Evolutionary conservation across 2,888 invertebrate genomes (phyloP).

Genomic region (Physocephala rufipes): DNA sequence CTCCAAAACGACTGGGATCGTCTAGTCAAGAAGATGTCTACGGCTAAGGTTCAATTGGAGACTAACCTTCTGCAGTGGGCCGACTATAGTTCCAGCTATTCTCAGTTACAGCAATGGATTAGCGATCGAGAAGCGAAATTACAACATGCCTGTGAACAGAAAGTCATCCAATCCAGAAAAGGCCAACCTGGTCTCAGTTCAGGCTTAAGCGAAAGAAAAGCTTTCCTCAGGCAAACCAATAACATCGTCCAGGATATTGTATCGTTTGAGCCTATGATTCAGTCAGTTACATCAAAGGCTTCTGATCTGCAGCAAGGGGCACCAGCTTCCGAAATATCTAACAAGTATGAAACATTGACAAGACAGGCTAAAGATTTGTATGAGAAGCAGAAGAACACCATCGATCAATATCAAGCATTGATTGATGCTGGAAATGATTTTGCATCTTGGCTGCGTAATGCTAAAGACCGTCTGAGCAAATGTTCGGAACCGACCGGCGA

Average conservation of each 20-base stretch:
- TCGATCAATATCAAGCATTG: constrained; percentile 90
- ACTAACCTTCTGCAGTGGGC: constrained; percentile 94
- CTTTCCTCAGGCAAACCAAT: constrained; percentile 88
- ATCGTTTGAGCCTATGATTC: constrained; percentile 96
- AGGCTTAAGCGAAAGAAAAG: constrained; percentile 84
- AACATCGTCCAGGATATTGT: constrained; percentile 96
- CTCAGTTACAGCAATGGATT: constrained; percentile 93
- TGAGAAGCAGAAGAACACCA: constrained; percentile 87
- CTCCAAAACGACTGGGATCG: constrained; percentile 93
- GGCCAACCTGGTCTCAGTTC: constrained; percentile 82
- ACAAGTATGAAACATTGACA: constrained; percentile 87
- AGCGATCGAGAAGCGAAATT: constrained; percentile 91
- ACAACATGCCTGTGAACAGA: constrained; percentile 88
- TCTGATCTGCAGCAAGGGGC: constrained; percentile 90
- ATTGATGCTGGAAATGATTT: constrained; percentile 93
- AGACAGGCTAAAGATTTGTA: constrained; percentile 91
- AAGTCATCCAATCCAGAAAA: constrained; percentile 80
- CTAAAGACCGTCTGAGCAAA: constrained; percentile 89
- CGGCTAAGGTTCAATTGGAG: constrained; percentile 89
- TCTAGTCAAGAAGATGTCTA: constrained; percentile 88
- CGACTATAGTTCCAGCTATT: constrained; percentile 92
- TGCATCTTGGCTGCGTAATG: constrained; percentile 88
- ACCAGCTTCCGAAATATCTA: constrained; percentile 90
- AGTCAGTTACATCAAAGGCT: constrained; percentile 92
- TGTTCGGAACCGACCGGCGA: constrained; percentile 94